Evolutionary conservation across 2,888 invertebrate species (phyloP), one percentile per base, ranked within the genome.

Genomic region (Amiota communis): DNA sequence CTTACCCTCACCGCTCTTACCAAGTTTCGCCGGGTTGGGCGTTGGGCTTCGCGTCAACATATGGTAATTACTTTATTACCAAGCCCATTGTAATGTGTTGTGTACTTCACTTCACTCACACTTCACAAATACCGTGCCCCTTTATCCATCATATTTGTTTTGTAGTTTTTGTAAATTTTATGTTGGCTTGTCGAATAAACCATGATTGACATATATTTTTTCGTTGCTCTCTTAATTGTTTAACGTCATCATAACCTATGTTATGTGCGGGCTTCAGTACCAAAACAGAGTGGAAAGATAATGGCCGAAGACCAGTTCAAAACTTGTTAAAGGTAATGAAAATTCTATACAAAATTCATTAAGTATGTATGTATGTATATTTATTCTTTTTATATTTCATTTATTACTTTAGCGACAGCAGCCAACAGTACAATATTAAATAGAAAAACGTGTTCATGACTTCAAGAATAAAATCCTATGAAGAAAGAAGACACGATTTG

Each of bases 41-140:
- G 63, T 17, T 20, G 23, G 63, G 13, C 46, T 72, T 77, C 63
- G 74, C 59, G 59, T 51, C 70, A 59, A 17, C 36, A 36, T 36
- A 36, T 36, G 36, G 76, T 85, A 83, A 85, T 83, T 83, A 83
- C 83, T 83, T 79, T 83, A 83, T 83, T 82, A 59, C 51, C 67
- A 70, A 76, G 73, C 75, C 74, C 12, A 59, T 71, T 70, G 70
- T 72, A n/a, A n/a, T 71, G 70, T 64, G 46, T 63, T n/a, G 6
- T 6, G 6, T 2, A 36, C 36, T 64, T 53, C 53, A 53, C 3
- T n/a, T 53, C 53, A 53, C n/a, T n/a, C n/a, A n/a, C n/a, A n/a
- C n/a, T 64, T 64, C 4, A n/a, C 6, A 46, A 36, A 36, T 36
- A 36, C 36, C 36, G 36, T 36, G 36, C 36, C 36, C 6, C 36